Base-by-base conservation (phyloP, 2,113 vertebrate species). In the Antennarius striatus region DNA sequence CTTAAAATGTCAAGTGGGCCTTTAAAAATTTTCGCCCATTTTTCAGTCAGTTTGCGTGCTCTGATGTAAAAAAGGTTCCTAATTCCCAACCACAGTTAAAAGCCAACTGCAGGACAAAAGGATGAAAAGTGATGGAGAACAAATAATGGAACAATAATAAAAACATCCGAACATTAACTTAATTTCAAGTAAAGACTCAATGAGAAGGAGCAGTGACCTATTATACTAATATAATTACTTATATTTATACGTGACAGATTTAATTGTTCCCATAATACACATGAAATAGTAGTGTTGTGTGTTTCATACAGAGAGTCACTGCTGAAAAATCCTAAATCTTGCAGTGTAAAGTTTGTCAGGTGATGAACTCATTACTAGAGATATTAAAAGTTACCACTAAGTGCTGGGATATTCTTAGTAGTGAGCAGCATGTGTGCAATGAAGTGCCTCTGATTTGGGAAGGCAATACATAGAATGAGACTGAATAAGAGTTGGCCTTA, bases 321-420 rank as follows among this genome's bases (percentile, higher is more conserved):
- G 59, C 40, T 73, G 70, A 72, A 73, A 71, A 73, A 87, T 84
- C 81, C 83, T 80, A 81, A 76, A 79, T 57, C 71, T 77, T 71
- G 84, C 30, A 15, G 80, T 47, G 81, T 82, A 78, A 81, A 83
- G 83, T 80, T 73, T 63, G 57, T 69, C 62, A 60, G 53, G 72
- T 68, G 58, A 77, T 68, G 84, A 80, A 81, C n/a, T 10, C 66
- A 71, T 89, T 73, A 70, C 67, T 79, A 6, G 59, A 73, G 56
- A 87, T 66, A 73, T 73, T 79, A 65, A 50, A 67, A 77, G 79
- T 71, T 74, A 76, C 85, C 77, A 77, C 70, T 73, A 52, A 83
- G 81, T 67, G 68, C 13, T 40, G 42, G 71, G 53, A 56, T 80
- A 59, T 75, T 82, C 55, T 77, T 74, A 66, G 74, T 52, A 63